Evolutionary conservation across 1,140 invertebrate genomes (phyloP).

Genomic region (Whitmania pigra): DNA sequence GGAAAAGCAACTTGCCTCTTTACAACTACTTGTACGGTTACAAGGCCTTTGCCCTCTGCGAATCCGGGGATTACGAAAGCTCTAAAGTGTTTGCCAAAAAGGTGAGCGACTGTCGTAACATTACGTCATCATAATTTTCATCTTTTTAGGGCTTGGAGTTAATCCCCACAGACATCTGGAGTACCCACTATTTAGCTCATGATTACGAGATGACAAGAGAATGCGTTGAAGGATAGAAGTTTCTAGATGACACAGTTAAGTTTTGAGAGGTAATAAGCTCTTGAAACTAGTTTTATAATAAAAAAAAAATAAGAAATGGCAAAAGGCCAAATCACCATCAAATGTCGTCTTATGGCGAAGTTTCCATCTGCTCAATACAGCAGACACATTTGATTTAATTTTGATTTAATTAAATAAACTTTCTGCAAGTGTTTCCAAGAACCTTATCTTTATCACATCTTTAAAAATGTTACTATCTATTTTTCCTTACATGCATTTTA

Average conservation of each 20-base stretch:
- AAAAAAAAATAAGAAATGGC: too few relatives aligned
- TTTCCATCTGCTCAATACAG: too few relatives aligned
- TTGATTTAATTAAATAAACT: too few relatives aligned
- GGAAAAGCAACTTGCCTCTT: conserved; percentile 41
- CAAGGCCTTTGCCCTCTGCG: conserved; percentile 50
- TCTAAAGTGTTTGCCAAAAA: conserved; percentile 43
- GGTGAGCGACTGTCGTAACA: conserved; percentile 26
- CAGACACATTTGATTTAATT: too few relatives aligned
- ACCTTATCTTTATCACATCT: too few relatives aligned
- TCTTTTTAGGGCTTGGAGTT: conserved; percentile 40
- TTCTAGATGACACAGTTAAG: conserved; percentile 43
- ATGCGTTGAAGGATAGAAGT: conserved; percentile 44
- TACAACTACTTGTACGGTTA: conserved; percentile 48
- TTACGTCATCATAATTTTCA: neutral
- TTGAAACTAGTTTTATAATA: too few relatives aligned
- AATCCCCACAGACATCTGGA: conserved; percentile 47
- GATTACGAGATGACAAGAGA: conserved; percentile 48
- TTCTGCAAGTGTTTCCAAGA: too few relatives aligned
- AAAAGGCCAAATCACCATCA: too few relatives aligned
- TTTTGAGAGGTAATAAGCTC: conserved; percentile 43
- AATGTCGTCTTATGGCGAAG: too few relatives aligned
- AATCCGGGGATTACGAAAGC: conserved; percentile 44
- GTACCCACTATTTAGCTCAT: conserved; percentile 49
- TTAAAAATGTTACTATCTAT: too few relatives aligned
- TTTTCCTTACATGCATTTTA: too few relatives aligned